Base-by-base conservation (phyloP, 1,140 invertebrate species). In the Psilanteris sp. region DNA sequence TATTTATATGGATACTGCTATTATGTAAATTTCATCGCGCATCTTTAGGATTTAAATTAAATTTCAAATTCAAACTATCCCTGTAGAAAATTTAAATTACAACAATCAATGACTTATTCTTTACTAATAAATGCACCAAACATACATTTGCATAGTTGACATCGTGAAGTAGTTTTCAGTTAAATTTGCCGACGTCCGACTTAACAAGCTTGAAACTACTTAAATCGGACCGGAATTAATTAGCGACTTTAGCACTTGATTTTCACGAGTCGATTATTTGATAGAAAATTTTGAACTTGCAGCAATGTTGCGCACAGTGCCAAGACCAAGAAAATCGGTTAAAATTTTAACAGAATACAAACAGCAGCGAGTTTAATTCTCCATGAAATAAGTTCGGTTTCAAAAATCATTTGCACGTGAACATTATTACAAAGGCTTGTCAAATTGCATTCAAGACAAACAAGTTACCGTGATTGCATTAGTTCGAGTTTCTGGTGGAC, bases 141-240 rank as follows among this genome's bases (percentile, higher is more conserved):
- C n/a, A n/a, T n/a, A n/a, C n/a, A n/a, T 20, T 20, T 20, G 3
- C 3, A 20, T 20, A 20, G 24, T 26, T 7, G 24, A 26, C 24
- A 26, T 7, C 10, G 6, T 46, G 4, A 29, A 20, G 20, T 37
- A 20, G 1, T 9, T 39, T 46, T 18, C 15, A 27, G n/a, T 62
- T 29, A 14, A 64, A 29, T 22, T 66, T 2, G 9, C 16, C 13
- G 15, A 16, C 24, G 41, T 29, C 24, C n/a, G 31, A 39, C 20
- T 48, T 20, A 39, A 46, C 24, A 1, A 10, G 9, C 22, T 16
- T 14, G n/a, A 8, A 39, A 48, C 54, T 48, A 48, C 57, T 61
- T 61, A 37, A 61, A 48, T 39, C 43, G 22, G 32, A 61, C 31
- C 7, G 13, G 10, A 34, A 15, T 61, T 48, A 46, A 61, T 61